Base-by-base conservation (phyloP, 2,113 vertebrate species). In the Manacus vitellinus region DNA sequence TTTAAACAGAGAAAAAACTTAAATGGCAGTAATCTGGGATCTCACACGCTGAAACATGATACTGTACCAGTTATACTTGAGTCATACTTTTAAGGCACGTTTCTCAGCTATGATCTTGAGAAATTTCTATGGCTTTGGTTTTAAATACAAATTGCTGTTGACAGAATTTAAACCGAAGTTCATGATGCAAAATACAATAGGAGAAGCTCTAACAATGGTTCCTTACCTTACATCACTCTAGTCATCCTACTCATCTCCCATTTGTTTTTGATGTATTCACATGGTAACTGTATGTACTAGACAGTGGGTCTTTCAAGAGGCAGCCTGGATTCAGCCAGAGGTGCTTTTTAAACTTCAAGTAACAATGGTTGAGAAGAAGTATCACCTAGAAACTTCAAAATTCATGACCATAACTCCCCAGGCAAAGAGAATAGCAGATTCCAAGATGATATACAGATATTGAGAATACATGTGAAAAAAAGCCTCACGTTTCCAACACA, bases 201-300 rank as follows among this genome's bases (percentile, higher is more conserved):
- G 5, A 59, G 30, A 75, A 83, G 35, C 37, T 78, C 61, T 67
- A 74, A 78, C 74, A 86, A 70, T 17, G 14, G 9, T 37, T 56
- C 56, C 52, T 74, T 66, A 74, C 33, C 27, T 65, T 54, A 47
- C 1, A 3, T 27, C 55, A 39, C 30, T 51, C 28, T 27, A 33
- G 39, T 47, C 25, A 86, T 54, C 28, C 71, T 44, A 61, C 20
- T 46, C 63, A 54, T 46, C 55, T 62, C 39, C 20, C 12, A 1
- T 35, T 66, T 74, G 25, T 46, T 62, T 41, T 22, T 3, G 1
- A 30, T 39, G 74, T 0, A 8, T 22, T 39, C 12, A 3, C 2
- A 12, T 2, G 4, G 55, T 59, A 52, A n/a, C 44, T 21, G 10
- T 5, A 12, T 6, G 8, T 27, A 49, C 46, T 35, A 27, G 37